A percentile compares a stretch with the other conserved stretches of the same genome.
Evolutionary conservation across 1,140 invertebrate species (phyloP).

Genomic region (Nasonia giraulti): DNA sequence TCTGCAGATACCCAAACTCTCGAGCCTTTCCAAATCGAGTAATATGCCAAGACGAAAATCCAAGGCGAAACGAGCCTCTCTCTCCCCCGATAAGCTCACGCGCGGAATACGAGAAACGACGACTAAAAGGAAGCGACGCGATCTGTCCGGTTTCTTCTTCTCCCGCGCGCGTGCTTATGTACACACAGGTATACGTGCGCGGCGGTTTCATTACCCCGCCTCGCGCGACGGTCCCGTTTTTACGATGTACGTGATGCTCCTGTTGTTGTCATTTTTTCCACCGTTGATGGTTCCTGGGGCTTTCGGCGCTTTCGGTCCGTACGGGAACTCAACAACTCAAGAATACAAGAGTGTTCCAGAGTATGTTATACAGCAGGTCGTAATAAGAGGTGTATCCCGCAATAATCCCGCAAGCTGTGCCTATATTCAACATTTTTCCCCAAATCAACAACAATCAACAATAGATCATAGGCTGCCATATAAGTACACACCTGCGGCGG

Average conservation of each 20-base stretch:
- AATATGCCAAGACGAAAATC: background rate
- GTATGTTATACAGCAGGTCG: background rate
- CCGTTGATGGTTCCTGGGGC: background rate
- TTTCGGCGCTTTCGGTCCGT: too few relatives aligned
- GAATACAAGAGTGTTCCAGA: too few relatives aligned
- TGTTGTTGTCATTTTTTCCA: background rate
- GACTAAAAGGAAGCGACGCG: background rate
- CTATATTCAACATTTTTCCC: background rate
- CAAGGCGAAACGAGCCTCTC: background rate
- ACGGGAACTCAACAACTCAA: too few relatives aligned
- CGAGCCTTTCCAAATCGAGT: background rate
- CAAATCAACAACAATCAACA: background rate
- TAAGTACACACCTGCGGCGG: background rate
- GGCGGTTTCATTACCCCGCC: background rate
- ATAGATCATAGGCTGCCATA: background rate
- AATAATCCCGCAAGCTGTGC: background rate
- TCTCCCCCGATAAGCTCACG: background rate
- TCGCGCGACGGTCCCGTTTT: background rate
- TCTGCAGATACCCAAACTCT: too few relatives aligned
- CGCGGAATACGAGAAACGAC: background rate
- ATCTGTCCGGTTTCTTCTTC: background rate
- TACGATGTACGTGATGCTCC: background rate
- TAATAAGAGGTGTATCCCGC: background rate
- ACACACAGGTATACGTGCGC: too few relatives aligned
- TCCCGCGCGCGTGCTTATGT: background rate